A percentile compares a stretch with the other conserved stretches of the same genome.
Conservation (phyloP, 2,797 vertebrate species). For the Agapornis canus region DNA sequence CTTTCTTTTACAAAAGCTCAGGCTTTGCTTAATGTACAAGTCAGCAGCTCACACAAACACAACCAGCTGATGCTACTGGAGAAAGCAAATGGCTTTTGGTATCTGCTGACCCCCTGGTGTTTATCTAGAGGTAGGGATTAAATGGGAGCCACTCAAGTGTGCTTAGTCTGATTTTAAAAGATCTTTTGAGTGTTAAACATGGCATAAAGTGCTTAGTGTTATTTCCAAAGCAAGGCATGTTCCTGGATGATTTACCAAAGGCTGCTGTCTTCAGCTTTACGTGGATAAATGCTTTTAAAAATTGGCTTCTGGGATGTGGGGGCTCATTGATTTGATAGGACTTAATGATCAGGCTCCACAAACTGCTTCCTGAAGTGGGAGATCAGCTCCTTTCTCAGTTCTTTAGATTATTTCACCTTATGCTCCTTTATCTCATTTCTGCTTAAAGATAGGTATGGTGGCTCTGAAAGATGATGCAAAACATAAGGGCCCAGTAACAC, state of each 20-base stretch:
- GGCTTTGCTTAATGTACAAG: background rate
- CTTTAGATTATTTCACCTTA: background rate
- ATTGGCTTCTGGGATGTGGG: background rate
- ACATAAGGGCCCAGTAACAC: background rate
- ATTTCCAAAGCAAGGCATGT: background rate
- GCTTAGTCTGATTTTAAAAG: background rate
- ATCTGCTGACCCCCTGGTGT: background rate
- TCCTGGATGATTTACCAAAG: background rate
- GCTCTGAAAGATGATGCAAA: background rate
- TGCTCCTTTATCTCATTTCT: background rate
- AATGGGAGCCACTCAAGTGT: background rate
- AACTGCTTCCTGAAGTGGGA: background rate
- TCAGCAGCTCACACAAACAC: background rate
- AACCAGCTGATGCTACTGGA: background rate
- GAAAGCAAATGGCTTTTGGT: accelerated
- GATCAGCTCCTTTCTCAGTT: background rate
- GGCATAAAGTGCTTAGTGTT: background rate
- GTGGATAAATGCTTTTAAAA: background rate
- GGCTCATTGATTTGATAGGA: background rate
- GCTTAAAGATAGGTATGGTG: background rate
- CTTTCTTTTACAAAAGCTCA: background rate
- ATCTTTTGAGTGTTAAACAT: background rate
- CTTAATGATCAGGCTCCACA: background rate
- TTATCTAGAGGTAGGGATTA: background rate
- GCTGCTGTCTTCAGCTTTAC: background rate